A percentile compares a stretch with the other conserved stretches of the same genome.
These are phyloP conservation scores for Nephrotoma appendiculata DNA, from an alignment of 2,888 invertebrate genomes.

Conservation along the genomic window DNA sequence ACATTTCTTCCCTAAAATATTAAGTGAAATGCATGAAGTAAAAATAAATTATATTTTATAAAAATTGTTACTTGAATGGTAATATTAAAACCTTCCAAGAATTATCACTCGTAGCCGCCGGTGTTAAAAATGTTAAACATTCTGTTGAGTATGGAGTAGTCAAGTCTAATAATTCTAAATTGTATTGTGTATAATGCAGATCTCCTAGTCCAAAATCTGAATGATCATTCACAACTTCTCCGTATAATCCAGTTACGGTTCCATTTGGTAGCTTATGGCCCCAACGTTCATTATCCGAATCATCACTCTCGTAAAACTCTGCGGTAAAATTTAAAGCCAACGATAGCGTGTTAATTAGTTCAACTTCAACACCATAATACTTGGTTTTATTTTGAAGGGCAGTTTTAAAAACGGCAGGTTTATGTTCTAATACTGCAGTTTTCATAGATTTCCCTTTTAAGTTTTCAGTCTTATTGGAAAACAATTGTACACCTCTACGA, in stretches of 20 bases:
- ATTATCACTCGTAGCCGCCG: slow-evolving; percentile 64
- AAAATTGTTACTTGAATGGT: slow-evolving; percentile 51
- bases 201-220: slow-evolving; percentile 66
- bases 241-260: slow-evolving; percentile 54
- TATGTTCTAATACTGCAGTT: slow-evolving; percentile 50
- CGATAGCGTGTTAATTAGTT: slow-evolving; percentile 47
- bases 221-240: slow-evolving; percentile 49
- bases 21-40: slow-evolving; percentile 7
- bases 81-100: slow-evolving; percentile 72
- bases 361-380: slow-evolving; percentile 51
- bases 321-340: slow-evolving; percentile 57
- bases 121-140: slow-evolving; percentile 71
- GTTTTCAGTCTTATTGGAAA: slow-evolving; percentile 26
- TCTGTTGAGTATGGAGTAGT: slow-evolving; percentile 67
- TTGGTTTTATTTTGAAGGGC: slow-evolving; percentile 21
- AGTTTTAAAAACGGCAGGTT: slow-evolving; percentile 43
- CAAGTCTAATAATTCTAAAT: slow-evolving; percentile 54
- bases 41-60: slow-evolving; percentile 1
- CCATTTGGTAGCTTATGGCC: slow-evolving; percentile 48
- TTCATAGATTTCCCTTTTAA: slow-evolving; percentile 37
- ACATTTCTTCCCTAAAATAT: slow-evolving; percentile 48
- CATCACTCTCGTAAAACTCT: slow-evolving; percentile 47
- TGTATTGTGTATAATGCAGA: slow-evolving; percentile 55
- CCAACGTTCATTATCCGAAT: slow-evolving; percentile 50
- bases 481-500: slow-evolving; percentile 33